phyloP scores from a whole-genome alignment of 2,797 vertebrate genomes.

The Malacoraja senta region DNA sequence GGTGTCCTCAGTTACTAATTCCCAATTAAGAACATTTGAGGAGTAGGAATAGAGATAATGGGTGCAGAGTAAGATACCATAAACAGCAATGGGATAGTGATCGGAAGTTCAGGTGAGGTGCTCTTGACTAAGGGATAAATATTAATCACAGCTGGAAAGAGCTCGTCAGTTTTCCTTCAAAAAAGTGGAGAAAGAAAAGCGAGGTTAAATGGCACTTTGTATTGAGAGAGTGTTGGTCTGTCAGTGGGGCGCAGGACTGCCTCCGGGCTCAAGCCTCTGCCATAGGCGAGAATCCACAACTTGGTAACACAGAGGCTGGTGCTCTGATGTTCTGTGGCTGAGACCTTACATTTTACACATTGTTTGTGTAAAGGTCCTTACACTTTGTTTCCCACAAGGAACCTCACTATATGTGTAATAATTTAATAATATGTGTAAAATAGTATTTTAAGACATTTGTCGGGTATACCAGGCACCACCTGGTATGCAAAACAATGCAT shows the following conservation, averaged over 20 bases:
- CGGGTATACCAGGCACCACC: neutral
- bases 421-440: neutral
- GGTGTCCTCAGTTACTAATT: neutral
- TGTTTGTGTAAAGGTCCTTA: neutral
- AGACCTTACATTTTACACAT: neutral
- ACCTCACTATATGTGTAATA: neutral
- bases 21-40: neutral
- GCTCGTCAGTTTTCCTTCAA: neutral
- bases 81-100: neutral
- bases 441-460: neutral
- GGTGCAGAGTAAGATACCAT: neutral
- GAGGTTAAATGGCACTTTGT: too few relatives aligned
- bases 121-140: neutral
- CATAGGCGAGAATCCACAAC: neutral
- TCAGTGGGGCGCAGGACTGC: neutral
- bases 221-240: too few relatives aligned
- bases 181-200: too few relatives aligned
- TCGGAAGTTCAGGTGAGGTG: neutral
- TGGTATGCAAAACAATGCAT: too few relatives aligned
- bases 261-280: neutral
- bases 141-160: neutral
- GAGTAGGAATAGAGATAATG: too few relatives aligned
- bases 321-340: neutral
- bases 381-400: neutral
- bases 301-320: neutral